phyloP scores from a whole-genome alignment of 2,888 invertebrate genomes.

The Apotomis turbidana region DNA sequence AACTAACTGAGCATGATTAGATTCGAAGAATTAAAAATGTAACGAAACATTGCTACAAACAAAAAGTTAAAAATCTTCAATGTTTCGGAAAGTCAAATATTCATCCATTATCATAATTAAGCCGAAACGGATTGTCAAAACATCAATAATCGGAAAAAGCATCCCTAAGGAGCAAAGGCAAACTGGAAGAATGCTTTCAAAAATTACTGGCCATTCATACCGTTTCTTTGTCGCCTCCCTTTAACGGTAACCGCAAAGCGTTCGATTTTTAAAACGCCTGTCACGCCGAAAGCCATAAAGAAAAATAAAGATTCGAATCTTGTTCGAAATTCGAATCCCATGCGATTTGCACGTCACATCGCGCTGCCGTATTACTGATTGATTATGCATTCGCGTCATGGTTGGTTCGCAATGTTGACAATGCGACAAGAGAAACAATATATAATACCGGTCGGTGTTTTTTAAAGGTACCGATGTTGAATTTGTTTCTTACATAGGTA shows the following conservation, averaged over 20 bases:
- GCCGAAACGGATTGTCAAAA: conserved; percentile 72
- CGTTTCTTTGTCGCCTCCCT: conserved; percentile 74
- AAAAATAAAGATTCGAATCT: conserved; percentile 72
- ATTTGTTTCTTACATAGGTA: conserved; percentile 1
- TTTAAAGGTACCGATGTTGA: conserved; percentile 24
- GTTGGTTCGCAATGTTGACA: conserved; percentile 58
- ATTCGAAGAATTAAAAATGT: background rate
- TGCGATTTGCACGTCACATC: conserved; percentile 70
- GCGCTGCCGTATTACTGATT: conserved; percentile 77
- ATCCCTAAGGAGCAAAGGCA: conserved; percentile 64
- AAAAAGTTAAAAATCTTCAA: conserved; percentile 4
- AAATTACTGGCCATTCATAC: conserved; percentile 80
- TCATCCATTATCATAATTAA: conserved; percentile 64
- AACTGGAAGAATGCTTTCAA: conserved; percentile 78
- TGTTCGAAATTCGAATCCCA: conserved; percentile 74
- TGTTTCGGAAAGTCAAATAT: conserved; percentile 24
- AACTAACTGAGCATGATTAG: too few species aligned
- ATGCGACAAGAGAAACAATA: conserved; percentile 66
- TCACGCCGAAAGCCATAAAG: conserved; percentile 54
- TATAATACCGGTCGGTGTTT: conserved; percentile 50
- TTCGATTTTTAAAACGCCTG: conserved; percentile 65
- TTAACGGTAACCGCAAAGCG: conserved; percentile 61
- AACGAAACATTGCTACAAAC: background rate
- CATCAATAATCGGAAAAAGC: conserved; percentile 72
- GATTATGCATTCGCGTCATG: conserved; percentile 80